Conservation (phyloP, 2,888 invertebrate genomes). For the Xylota segnis region DNA sequence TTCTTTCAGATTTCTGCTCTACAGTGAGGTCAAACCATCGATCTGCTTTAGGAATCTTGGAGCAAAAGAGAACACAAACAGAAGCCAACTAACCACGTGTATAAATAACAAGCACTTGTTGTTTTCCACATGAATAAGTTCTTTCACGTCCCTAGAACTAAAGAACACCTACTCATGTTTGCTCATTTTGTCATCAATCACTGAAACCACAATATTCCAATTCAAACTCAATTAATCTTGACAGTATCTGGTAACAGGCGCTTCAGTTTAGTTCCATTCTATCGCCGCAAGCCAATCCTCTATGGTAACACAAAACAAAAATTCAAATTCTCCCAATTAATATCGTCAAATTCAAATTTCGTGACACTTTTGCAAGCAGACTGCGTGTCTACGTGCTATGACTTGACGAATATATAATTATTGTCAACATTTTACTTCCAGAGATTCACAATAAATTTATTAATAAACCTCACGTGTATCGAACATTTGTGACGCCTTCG, state of each 20-base stretch:
- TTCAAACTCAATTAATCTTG: background rate
- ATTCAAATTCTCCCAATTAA: background rate
- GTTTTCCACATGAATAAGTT: background rate
- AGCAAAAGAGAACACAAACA: too few species aligned
- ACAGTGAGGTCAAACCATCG: too few species aligned
- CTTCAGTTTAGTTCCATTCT: background rate
- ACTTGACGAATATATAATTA: constrained; percentile 1
- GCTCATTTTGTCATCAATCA: background rate
- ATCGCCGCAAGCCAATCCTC: background rate
- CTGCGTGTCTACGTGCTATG: constrained; percentile 15
- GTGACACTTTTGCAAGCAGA: constrained; percentile 8
- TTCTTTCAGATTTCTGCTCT: too few species aligned
- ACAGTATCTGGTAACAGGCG: constrained; percentile 3
- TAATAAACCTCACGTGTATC: background rate
- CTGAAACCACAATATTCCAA: constrained; percentile 1
- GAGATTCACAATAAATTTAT: background rate
- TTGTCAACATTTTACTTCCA: background rate
- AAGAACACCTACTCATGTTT: background rate
- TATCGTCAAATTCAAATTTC: background rate
- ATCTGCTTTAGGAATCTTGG: too few species aligned
- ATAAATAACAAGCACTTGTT: background rate
- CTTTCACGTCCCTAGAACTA: background rate
- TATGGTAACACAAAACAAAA: background rate
- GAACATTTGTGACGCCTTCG: background rate
- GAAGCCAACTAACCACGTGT: too few species aligned